A percentile compares a stretch with the other conserved stretches of the same genome.
Conservation (phyloP, 23 tunicate genomes). For the Oikopleura dioica region DNA sequence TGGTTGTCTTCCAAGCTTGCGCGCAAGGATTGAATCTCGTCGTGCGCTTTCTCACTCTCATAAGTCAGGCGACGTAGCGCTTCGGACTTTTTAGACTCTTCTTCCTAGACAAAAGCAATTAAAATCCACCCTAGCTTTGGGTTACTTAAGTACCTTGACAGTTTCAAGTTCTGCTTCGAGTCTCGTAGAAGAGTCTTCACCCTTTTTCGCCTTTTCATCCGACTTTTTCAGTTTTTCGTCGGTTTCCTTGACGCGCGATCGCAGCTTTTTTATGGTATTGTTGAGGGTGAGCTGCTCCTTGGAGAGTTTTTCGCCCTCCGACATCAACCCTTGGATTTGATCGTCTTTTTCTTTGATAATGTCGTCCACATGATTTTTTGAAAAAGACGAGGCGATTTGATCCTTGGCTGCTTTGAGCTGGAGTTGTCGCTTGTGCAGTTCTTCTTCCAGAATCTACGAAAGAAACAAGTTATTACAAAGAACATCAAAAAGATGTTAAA, state of each 20-base stretch:
- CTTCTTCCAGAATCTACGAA: neutral
- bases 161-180: neutral
- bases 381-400: neutral
- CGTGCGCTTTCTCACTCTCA: neutral
- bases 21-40: neutral
- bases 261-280: neutral
- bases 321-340: neutral
- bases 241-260: neutral
- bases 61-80: neutral
- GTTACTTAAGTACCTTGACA: neutral
- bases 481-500: too few relatives aligned
- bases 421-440: neutral
- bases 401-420: conserved; percentile 11
- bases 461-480: too few relatives aligned
- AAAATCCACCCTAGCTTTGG: neutral
- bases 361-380: conserved; percentile 10
- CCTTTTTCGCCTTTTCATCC: neutral
- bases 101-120: neutral
- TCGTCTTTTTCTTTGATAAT: neutral
- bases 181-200: neutral
- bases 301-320: conserved; percentile 3
- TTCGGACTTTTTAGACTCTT: neutral
- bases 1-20: neutral
- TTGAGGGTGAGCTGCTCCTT: neutral
- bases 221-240: neutral